These are phyloP conservation scores for Mormyrus iriodes DNA, from an alignment of 2,113 vertebrate genomes.

Conservation along the genomic window DNA sequence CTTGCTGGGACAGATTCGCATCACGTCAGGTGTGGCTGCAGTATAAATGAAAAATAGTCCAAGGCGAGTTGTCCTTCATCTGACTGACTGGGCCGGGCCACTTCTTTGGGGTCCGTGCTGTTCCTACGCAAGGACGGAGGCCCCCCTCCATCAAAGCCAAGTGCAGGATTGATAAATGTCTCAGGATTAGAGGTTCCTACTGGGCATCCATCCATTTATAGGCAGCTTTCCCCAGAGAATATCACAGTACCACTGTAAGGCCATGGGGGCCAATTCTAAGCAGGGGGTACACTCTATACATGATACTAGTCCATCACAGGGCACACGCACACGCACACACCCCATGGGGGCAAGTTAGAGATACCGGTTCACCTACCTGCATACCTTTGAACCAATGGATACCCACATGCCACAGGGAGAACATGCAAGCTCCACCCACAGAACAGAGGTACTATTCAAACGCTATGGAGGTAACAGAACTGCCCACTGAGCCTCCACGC, in stretches of 20 bases:
- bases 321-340: background rate
- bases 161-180: background rate
- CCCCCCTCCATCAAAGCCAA: background rate
- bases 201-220: background rate
- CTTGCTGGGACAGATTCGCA: background rate
- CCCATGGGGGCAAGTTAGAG: background rate
- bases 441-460: background rate
- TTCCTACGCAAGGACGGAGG: background rate
- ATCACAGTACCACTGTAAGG: background rate
- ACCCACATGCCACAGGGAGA: no score
- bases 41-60: background rate
- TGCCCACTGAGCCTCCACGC: background rate
- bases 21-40: background rate
- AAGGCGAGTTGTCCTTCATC: background rate
- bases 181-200: background rate
- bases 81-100: background rate
- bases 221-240: background rate
- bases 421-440: no score
- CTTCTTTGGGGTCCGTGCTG: background rate
- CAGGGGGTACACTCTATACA: background rate
- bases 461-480: background rate
- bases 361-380: no score
- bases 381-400: no score
- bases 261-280: background rate
- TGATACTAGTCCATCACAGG: background rate